Evolutionary conservation across 2,797 vertebrate species (phyloP).

Genomic region (Arnoldichthys spilopterus): DNA sequence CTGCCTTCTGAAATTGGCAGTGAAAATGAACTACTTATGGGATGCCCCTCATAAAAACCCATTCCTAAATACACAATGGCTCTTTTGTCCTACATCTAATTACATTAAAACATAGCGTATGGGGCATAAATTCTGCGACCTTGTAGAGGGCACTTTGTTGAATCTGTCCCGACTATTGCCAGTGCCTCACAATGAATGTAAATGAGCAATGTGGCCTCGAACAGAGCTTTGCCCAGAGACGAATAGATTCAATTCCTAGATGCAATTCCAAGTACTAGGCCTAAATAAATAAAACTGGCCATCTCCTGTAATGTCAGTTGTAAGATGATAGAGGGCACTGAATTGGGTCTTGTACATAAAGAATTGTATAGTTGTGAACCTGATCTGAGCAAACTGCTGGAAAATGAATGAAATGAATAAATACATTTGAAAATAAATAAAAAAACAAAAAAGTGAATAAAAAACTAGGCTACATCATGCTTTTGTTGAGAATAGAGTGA

Average conservation of each 20-base stretch:
- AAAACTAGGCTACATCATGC: not conserved
- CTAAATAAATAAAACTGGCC: too few species aligned
- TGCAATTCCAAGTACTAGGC: too few species aligned
- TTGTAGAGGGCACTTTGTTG: slow-evolving; percentile 11
- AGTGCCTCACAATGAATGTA: not conserved
- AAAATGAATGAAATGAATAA: not conserved
- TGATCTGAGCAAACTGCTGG: not conserved
- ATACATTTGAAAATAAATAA: not conserved
- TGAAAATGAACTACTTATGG: slow-evolving; percentile 24
- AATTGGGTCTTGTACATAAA: too few species aligned
- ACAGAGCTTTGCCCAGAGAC: not conserved
- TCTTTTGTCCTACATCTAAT: slow-evolving; percentile 24
- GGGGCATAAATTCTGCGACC: slow-evolving; percentile 4
- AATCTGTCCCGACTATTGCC: not conserved
- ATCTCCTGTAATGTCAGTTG: too few species aligned
- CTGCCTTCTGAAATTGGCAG: slow-evolving; percentile 26
- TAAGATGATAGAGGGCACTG: too few species aligned
- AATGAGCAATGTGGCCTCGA: not conserved
- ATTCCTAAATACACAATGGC: slow-evolving; percentile 26
- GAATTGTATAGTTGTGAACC: too few species aligned
- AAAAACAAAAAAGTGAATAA: not conserved
- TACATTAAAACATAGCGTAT: slow-evolving; percentile 23
- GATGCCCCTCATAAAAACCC: slow-evolving; percentile 22
- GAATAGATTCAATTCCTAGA: not conserved
- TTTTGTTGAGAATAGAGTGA: not conserved